Evolutionary conservation across 1,140 invertebrate species (phyloP), one percentile per base, ranked within the genome.

Genomic region (Pachyrhynchus sulphureomaculatus): DNA sequence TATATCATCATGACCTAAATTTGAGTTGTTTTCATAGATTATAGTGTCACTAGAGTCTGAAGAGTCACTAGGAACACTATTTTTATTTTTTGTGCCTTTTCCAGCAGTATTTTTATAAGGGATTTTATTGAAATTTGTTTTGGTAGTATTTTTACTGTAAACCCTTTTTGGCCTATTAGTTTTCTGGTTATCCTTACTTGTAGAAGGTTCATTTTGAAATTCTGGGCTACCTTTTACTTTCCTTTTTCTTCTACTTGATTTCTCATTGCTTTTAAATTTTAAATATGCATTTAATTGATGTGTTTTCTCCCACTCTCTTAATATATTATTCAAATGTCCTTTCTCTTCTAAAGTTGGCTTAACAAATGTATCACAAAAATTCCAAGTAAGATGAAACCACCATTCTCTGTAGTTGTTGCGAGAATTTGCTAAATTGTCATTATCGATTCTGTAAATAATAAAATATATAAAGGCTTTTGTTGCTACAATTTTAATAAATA

Each of bases 381-480:
- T 44, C 71, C 71, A 72, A 18, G 69, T 70, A 8, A 72, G 24
- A 48, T 64, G 45, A 24, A 64, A 51, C 71, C 71, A 72, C 64
- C 65, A 72, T 32, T 62, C 49, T n/a, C 59, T 37, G 52, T 72
- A 72, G 42, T 67, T 67, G 24, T 71, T 61, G 10, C 64, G 21
- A n/a, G 67, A 66, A 24, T 63, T 33, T 8, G 49, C 49, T 18
- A 68, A 68, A 65, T 72, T 69, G 13, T 64, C 56, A 33, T 62
- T 62, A 29, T 72, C 66, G 15, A 62, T 49, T 44, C 66, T 71
- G 26, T 15, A 66, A 68, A 51, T 26, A n/a, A n/a, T 39, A 37
- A 37, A n/a, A n/a, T 39, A 37, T 12, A 34, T 47, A 42, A n/a
- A 49, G 15, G 5, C 2, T 34, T 47, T 15, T 20, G 23, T 13